These are phyloP conservation scores for Homarus gammarus DNA, from an alignment of 2,888 invertebrate species.

Conservation along the genomic window DNA sequence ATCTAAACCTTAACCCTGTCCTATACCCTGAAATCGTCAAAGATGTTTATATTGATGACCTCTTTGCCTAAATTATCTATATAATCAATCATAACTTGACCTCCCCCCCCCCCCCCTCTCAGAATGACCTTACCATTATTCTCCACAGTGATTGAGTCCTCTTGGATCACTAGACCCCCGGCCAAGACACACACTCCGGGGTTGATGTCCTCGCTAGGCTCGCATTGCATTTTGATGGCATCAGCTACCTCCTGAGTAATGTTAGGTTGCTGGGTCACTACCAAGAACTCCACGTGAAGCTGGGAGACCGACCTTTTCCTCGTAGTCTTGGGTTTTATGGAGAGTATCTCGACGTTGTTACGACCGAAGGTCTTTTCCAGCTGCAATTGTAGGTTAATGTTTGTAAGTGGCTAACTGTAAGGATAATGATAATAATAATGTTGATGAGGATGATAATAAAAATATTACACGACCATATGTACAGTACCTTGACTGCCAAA, in stretches of 20 bases:
- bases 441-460: background rate
- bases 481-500: too few relatives aligned
- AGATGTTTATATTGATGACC: background rate
- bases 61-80: background rate
- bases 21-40: background rate
- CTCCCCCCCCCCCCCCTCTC: too few relatives aligned
- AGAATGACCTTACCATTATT: constrained; percentile 12
- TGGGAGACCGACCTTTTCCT: background rate
- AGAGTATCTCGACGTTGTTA: constrained; percentile 19
- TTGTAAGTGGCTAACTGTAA: background rate
- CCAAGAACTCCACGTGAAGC: constrained; percentile 13
- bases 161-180: constrained; percentile 10
- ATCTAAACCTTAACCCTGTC: too few relatives aligned
- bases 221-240: constrained; percentile 14
- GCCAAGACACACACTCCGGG: constrained; percentile 9
- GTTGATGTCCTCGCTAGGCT: background rate
- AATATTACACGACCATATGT: too few relatives aligned
- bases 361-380: constrained; percentile 24
- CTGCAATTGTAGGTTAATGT: background rate
- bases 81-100: background rate
- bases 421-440: background rate
- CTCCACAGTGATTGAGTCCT: constrained; percentile 20
- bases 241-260: constrained; percentile 14
- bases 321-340: background rate
- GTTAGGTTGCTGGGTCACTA: background rate